Percentiles rank a stretch among this genome's conserved stretches.
phyloP scores from a whole-genome alignment of 2,888 invertebrate species.

The Zele albiditarsus region DNA sequence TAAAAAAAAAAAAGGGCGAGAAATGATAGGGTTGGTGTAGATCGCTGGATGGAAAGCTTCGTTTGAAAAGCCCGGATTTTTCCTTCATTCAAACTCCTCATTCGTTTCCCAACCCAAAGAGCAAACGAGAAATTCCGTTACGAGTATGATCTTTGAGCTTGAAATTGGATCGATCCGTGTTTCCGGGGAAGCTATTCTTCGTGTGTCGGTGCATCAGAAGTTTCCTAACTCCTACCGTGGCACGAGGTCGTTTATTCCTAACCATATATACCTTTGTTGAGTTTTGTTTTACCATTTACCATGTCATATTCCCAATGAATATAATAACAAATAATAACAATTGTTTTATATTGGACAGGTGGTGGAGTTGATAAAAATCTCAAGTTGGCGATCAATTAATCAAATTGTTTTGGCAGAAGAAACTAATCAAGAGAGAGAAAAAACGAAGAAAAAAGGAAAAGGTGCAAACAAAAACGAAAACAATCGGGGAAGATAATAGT shows the following conservation, averaged over 20 bases:
- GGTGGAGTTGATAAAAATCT: neutral
- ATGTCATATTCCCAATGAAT: neutral
- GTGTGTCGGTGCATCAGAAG: neutral
- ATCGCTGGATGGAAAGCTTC: neutral
- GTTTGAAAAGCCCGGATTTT: constrained; percentile 30
- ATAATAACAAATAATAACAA: neutral
- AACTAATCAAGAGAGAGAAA: neutral
- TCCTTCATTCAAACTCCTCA: constrained; percentile 23
- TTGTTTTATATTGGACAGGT: neutral
- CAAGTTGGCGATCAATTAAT: neutral
- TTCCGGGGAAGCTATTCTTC: constrained; percentile 1
- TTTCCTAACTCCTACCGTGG: neutral
- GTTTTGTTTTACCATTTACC: neutral
- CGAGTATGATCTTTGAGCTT: constrained; percentile 44
- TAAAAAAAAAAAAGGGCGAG: neutral
- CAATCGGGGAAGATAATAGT: neutral
- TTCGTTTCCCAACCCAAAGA: constrained; percentile 11
- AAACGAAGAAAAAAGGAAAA: neutral
- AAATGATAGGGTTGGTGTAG: constrained; percentile 20
- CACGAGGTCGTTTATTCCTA: neutral
- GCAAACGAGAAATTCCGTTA: constrained; percentile 35
- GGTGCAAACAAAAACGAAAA: neutral
- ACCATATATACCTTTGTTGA: neutral
- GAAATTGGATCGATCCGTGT: constrained; percentile 49
- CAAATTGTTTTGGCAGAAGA: neutral